Evolutionary conservation across 2,797 vertebrate genomes (phyloP).

Genomic region (Harpagifer antarcticus): DNA sequence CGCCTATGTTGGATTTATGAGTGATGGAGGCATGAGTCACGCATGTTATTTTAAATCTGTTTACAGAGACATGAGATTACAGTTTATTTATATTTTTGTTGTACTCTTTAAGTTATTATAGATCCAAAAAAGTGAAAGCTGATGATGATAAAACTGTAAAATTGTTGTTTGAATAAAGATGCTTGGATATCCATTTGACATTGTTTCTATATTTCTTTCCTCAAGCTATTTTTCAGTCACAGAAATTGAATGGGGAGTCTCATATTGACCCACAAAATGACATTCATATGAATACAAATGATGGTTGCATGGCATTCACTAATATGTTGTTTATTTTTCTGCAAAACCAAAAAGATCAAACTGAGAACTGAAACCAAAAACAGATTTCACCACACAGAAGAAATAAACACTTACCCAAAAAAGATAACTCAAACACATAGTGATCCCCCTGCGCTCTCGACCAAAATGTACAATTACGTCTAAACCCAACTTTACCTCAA

Average conservation of each 20-base stretch:
- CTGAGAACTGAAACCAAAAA: constrained; percentile 15
- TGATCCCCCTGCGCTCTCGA: constrained; percentile 45
- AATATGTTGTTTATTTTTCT: constrained; percentile 47
- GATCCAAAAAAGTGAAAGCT: background rate
- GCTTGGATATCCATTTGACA: constrained; percentile 17
- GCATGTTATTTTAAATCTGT: background rate
- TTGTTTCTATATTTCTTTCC: constrained; percentile 29
- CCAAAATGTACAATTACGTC: constrained; percentile 72
- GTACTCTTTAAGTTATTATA: constrained; percentile 2
- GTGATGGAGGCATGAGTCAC: constrained; percentile 16
- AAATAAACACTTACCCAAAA: constrained; percentile 36
- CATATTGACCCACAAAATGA: background rate
- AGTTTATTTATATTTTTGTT: background rate
- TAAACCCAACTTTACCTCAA: constrained; percentile 75
- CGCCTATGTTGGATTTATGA: constrained; percentile 51
- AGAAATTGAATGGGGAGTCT: background rate
- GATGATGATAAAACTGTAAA: constrained; percentile 23
- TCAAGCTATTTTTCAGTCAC: constrained; percentile 2
- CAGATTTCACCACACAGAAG: constrained; percentile 41
- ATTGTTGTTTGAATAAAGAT: constrained; percentile 64
- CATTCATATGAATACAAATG: constrained; percentile 26
- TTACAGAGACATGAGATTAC: background rate
- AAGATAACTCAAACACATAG: constrained; percentile 59
- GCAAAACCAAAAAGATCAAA: constrained; percentile 22
- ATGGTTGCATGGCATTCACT: constrained; percentile 16